These are phyloP conservation scores for Mungos mungo DNA, from an alignment of 2,113 vertebrate genomes.

Conservation along the genomic window DNA sequence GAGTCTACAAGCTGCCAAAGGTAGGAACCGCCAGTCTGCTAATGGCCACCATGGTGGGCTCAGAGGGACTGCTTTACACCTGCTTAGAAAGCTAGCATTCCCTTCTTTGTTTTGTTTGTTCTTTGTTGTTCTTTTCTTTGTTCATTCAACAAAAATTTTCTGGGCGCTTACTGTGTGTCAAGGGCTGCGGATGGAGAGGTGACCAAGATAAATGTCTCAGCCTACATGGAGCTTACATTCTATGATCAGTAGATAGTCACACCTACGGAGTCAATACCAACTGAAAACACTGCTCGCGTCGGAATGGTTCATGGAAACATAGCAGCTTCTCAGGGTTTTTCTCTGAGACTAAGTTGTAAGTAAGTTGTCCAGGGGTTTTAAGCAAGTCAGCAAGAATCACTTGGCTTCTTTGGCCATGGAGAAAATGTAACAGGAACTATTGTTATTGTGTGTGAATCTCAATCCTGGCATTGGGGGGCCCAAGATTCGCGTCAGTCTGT, in stretches of 20 bases:
- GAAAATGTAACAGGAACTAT: not conserved
- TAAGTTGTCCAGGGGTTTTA: accelerated
- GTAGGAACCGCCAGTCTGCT: not conserved
- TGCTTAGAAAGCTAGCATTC: not conserved
- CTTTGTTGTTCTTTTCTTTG: not conserved
- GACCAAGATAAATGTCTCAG: not conserved
- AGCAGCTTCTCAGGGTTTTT: not conserved
- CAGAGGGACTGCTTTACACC: not conserved
- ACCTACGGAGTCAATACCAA: too few species aligned
- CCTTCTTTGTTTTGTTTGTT: not conserved
- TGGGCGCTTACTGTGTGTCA: not conserved
- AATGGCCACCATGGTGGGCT: not conserved
- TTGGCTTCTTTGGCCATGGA: not conserved
- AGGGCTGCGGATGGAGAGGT: not conserved
- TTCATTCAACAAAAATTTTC: not conserved
- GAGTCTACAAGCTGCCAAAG: not conserved
- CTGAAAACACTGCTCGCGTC: not conserved
- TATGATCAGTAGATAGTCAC: too few species aligned
- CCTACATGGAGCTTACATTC: not conserved
- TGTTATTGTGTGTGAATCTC: not conserved
- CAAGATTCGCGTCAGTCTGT: not conserved
- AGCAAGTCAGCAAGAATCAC: not conserved
- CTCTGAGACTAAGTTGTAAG: not conserved
- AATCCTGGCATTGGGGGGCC: accelerated
- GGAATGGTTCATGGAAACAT: accelerated